A percentile compares a stretch with the other conserved stretches of the same genome.
These are phyloP conservation scores for Cerastoderma edule DNA, from an alignment of 2,888 invertebrate genomes.

Conservation along the genomic window DNA sequence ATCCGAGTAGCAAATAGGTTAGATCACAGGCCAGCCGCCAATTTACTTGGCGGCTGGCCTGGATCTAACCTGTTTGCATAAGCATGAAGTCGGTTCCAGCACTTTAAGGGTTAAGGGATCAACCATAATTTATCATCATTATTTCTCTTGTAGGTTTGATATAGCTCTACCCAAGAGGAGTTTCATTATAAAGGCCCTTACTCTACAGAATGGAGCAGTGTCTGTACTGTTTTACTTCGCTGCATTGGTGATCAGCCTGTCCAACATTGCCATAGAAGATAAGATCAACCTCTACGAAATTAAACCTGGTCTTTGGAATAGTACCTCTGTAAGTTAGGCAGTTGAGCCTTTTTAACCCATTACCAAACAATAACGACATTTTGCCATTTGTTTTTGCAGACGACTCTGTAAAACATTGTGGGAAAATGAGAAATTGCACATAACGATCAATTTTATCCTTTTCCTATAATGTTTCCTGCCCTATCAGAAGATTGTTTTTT, in stretches of 20 bases:
- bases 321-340: constrained; percentile 59
- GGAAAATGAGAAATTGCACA: not conserved
- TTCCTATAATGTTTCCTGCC: not conserved
- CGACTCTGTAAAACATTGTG: not conserved
- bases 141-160: constrained; percentile 79
- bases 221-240: constrained; percentile 77
- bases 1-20: no score
- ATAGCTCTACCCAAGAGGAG: constrained; percentile 73
- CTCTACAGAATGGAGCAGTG: constrained; percentile 81
- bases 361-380: not conserved
- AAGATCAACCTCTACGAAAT: constrained; percentile 74
- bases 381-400: not conserved
- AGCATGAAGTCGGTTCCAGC: no score
- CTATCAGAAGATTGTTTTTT: no score
- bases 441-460: not conserved
- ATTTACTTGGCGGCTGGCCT: no score
- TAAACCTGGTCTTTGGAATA: constrained; percentile 65
- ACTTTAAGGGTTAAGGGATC: no score
- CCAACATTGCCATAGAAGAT: constrained; percentile 77
- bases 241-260: constrained; percentile 75
- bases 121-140: not conserved
- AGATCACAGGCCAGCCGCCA: no score
- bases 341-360: not conserved
- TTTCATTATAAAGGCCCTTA: constrained; percentile 76
- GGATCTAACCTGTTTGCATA: no score